Base-by-base conservation (phyloP, 2,113 vertebrate genomes). In the Lagopus muta region DNA sequence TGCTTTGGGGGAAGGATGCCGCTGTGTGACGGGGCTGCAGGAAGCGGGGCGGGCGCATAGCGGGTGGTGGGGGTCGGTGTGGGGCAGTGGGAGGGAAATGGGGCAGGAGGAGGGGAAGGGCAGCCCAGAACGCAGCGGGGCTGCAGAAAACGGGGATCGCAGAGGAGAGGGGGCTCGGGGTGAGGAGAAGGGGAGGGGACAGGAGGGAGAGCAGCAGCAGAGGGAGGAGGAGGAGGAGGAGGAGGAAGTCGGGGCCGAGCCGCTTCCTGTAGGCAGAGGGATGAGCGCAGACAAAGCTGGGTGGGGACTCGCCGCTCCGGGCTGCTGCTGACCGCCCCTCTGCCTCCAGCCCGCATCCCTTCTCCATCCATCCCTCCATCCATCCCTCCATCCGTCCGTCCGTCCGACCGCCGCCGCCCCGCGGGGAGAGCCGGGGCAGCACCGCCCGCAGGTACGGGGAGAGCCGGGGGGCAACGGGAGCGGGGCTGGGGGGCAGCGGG, bases 231-330 rank as follows among this genome's bases (percentile, higher is more conserved):
- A 69, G 48, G 75, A 55, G 91, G 89, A 86, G 90, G 94, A 89
- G 75, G 96, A 93, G 96, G 97, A 96, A 97, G 96, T 97, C 93
- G 96, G 94, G 95, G 97, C 96, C 81, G 97, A 91, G 81, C 95
- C 19, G 96, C 96, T 97, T 97, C 97, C 97, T 97, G 97, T 95
- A 88, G 72, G 89, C 94, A 86, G 94, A 89, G 86, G 45, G 93
- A 86, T 94, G 96, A 96, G 28, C 95, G 95, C 94, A 97, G 97
- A 97, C 97, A 97, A 97, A 97, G 96, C 97, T 95, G 97, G 97
- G 97, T 97, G 97, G 97, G 96, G 97, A 96, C 97, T 93, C 62
- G 67, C 21, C 67, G 77, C 90, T 95, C 85, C 40, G 91, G 92
- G 96, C 94, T 95, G 79, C 96, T 48, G 94, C 95, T 94, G 93